Base-by-base conservation (phyloP, 1,140 invertebrate genomes). In the Drosophila malerkotliana region DNA sequence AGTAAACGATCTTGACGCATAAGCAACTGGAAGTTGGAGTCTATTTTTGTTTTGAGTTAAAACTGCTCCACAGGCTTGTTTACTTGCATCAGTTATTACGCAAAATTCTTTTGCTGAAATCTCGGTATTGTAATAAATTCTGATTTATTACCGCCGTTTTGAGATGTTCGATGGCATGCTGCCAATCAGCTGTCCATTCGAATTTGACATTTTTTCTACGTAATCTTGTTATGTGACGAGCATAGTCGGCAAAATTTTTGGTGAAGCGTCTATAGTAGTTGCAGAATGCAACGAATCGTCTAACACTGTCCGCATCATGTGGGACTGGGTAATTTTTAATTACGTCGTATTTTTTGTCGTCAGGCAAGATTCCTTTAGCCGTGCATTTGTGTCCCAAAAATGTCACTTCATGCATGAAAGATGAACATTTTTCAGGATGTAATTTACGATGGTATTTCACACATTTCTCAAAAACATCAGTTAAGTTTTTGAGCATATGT, bases 51-150 rank as follows among this genome's bases (percentile, higher is more conserved):
- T 55, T 67, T 80, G 10, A 77, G 78, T 68, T 28, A 59, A 54
- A 80, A 87, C 26, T 60, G 44, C 10, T 62, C 75, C 48, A 45
- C 68, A 66, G 2, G 32, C 21, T 75, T 72, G 41, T 32, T 48
- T 49, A 61, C 75, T 73, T 92, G 89, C 7, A 75, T 83, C 52
- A 80, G 64, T 21, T 85, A 82, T 81, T 67, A 68, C 60, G n/a
- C 51, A 60, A 28, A 68, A 67, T 61, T 67, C 24, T 56, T 56
- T 91, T 89, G 9, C 1, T 53, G 62, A 92, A 92, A 66, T 92
- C 89, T 3, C 89, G 91, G 37, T 37, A 37, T 37, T 37, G 34
- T 37, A 37, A 37, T 37, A 37, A 37, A 12, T 37, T 37, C 6
- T 6, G 34, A 37, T 37, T 37, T 37, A 37, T 37, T 37, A 12